Evolutionary conservation across 2,797 vertebrate species (phyloP).

Genomic region (Karalla daura): DNA sequence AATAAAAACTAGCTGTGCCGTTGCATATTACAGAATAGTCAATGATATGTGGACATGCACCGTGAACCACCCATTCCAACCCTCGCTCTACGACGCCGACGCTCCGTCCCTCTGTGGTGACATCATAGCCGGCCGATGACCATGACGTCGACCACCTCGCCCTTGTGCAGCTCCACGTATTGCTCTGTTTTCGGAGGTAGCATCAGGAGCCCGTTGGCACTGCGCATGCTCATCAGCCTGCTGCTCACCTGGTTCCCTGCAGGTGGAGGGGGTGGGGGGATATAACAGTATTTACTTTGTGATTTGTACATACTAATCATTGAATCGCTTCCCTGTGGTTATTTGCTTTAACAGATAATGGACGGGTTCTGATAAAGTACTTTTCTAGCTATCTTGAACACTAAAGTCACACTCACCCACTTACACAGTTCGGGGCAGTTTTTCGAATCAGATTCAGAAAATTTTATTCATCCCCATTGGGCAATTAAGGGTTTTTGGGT

Average conservation of each 20-base stretch:
- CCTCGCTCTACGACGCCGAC: slow-evolving; percentile 73
- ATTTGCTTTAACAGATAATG: too few species aligned
- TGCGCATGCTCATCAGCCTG: slow-evolving; percentile 99
- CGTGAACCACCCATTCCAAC: slow-evolving; percentile 89
- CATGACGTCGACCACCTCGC: slow-evolving; percentile 99
- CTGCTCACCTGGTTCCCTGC: slow-evolving; percentile 99
- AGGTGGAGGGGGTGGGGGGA: slow-evolving; percentile 3
- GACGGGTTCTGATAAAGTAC: too few species aligned
- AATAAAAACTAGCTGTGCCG: slow-evolving; percentile 99
- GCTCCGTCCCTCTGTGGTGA: slow-evolving; percentile 71
- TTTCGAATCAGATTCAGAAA: too few species aligned
- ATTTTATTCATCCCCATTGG: too few species aligned
- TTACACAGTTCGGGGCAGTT: too few species aligned
- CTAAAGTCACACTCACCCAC: too few species aligned
- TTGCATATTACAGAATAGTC: slow-evolving; percentile 99
- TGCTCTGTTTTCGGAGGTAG: slow-evolving; percentile 99
- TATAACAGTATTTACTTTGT: too few species aligned
- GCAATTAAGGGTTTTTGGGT: not conserved
- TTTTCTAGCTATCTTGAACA: too few species aligned
- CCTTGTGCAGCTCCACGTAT: slow-evolving; percentile 99
- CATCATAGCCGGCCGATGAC: slow-evolving; percentile 99
- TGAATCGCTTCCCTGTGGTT: too few species aligned
- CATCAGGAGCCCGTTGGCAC: slow-evolving; percentile 99
- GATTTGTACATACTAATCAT: too few species aligned
- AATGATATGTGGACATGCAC: slow-evolving; percentile 99